A percentile compares a stretch with the other conserved stretches of the same genome.
Evolutionary conservation across 2,888 invertebrate genomes (phyloP).

Genomic region (Noctua fimbriata): DNA sequence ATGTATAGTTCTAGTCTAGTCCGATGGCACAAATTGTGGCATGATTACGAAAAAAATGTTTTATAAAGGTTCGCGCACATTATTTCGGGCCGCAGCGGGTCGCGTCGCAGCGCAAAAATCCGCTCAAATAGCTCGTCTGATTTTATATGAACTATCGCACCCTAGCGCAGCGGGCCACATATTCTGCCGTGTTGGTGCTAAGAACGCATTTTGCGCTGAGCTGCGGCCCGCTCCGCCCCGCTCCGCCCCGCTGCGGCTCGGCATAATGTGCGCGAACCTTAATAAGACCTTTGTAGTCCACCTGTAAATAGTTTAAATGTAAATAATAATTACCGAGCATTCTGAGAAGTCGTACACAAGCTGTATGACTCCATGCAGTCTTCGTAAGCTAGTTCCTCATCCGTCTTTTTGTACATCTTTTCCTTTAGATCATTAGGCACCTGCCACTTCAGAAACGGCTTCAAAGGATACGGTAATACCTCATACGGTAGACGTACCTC

Average conservation of each 20-base stretch:
- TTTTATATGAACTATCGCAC: no score
- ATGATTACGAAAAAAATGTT: background rate
- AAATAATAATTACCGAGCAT: background rate
- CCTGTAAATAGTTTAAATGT: background rate
- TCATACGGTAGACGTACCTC: background rate
- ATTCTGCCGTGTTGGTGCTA: no score
- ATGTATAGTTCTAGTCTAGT: background rate
- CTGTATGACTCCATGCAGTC: slow-evolving; percentile 75
- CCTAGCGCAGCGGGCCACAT: no score
- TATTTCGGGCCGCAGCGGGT: no score
- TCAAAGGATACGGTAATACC: background rate
- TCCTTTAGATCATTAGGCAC: slow-evolving; percentile 62
- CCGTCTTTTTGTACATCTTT: slow-evolving; percentile 65
- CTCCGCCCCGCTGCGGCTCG: no score
- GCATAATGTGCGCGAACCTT: no score
- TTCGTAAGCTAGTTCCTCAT: slow-evolving; percentile 68
- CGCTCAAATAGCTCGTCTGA: no score
- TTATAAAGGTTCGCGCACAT: background rate
- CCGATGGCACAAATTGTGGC: background rate
- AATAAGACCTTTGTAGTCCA: background rate
- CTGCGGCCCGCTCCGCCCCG: no score
- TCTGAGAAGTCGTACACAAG: slow-evolving; percentile 58
- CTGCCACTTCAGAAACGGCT: slow-evolving; percentile 36
- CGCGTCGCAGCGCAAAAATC: no score
- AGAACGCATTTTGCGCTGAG: no score